Conservation (phyloP, 2,797 vertebrate species). For the Myotis vivesi region DNA sequence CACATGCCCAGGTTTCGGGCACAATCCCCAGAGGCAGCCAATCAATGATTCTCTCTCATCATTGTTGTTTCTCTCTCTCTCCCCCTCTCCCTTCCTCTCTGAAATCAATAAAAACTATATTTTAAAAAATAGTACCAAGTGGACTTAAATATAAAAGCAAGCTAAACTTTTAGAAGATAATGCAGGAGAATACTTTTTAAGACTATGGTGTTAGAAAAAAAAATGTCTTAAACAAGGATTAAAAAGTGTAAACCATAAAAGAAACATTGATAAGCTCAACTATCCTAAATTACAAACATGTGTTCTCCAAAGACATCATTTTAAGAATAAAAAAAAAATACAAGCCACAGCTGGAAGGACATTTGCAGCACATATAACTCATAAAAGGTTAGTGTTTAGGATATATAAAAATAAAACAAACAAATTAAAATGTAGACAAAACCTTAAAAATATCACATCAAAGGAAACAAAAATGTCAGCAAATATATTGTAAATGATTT, state of each 20-base stretch:
- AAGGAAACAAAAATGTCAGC: not conserved
- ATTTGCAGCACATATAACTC: not conserved
- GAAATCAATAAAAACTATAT: no score
- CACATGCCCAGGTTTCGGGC: no score
- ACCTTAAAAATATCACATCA: not conserved
- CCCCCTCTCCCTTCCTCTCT: no score
- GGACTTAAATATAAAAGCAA: not conserved
- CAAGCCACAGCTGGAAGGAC: not conserved
- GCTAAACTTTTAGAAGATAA: not conserved
- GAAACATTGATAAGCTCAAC: not conserved
- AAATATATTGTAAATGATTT: not conserved
- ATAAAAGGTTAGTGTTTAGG: not conserved
- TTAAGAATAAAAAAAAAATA: not conserved
- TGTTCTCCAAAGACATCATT: not conserved
- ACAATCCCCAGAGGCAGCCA: no score
- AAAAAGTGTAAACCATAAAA: not conserved
- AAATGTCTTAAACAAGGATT: not conserved
- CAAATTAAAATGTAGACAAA: not conserved
- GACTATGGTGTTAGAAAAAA: not conserved
- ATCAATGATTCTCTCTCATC: no score
- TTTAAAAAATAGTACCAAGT: not conserved
- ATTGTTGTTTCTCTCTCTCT: no score
- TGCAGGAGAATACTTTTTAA: not conserved
- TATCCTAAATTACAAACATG: constrained; percentile 15
- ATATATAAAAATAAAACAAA: not conserved